Evolutionary conservation across 2,113 vertebrate genomes (phyloP), one percentile per base, ranked within the genome.

Genomic region (Callopanchax toddi): DNA sequence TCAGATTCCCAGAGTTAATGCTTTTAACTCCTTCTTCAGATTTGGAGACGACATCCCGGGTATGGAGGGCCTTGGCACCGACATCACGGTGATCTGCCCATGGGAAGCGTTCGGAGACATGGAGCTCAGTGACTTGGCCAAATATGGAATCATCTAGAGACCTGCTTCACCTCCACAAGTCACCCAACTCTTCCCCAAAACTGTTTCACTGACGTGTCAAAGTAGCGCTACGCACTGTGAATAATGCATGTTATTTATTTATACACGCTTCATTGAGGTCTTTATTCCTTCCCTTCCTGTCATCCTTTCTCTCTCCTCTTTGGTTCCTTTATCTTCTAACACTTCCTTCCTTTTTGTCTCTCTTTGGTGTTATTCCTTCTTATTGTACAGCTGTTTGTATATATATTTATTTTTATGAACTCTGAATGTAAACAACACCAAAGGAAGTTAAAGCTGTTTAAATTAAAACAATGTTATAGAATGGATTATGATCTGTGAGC

Each of bases 101-200:
- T 98, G 96, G 97, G 96, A 99, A 80, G 95, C 96, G 62, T 98
- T 95, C 66, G 95, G 93, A 16, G 95, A 99, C 86, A 92, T 98
- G 95, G 95, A 97, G 84, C 94, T 98, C 54, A 94, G 96, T 1
- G 96, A 97, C 79, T 86, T 98, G 91, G 95, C 96, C 0, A 95
- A 98, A 84, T 97, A 94, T 0, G 94, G 95, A 66, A 97, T 97
- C 68, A 91, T 97, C 22, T 54, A 22, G 22, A 49, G 36, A 37
- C 36, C 26, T 34, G 40, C 25, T 43, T 57, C 26, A 13, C 29
- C 34, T 29, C 12, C 12, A 4, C 25, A 26, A 9, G 10, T 17
- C 11, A 48, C 50, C 43, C 64, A 2, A 69, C 9, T 11, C 29
- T 32, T 8, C 23, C 39, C 11, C 18, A n/a, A 23, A 29, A 7